These are phyloP conservation scores for Lepidocyrtoides sp. DNA, from an alignment of 2,888 invertebrate genomes.

Conservation along the genomic window DNA sequence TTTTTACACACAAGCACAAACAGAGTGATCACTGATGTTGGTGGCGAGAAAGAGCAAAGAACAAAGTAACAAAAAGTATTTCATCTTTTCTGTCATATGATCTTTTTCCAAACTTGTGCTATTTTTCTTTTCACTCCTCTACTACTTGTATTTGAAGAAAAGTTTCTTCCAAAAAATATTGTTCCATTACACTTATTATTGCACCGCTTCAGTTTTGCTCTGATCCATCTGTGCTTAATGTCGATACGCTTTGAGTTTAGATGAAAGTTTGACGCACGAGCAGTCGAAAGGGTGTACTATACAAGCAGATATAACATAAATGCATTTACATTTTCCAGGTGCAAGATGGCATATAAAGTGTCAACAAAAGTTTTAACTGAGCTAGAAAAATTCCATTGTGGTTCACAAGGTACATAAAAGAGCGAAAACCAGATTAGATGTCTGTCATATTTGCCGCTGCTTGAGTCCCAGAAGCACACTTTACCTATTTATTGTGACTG, in stretches of 20 bases:
- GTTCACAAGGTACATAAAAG: background rate
- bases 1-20: background rate
- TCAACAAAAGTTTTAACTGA: background rate
- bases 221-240: background rate
- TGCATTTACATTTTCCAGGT: no score
- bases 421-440: background rate
- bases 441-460: background rate
- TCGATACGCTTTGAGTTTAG: background rate
- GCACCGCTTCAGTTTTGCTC: constrained; percentile 9
- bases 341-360: no score
- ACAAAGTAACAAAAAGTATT: no score
- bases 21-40: background rate
- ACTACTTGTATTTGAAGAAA: constrained; percentile 6
- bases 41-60: background rate
- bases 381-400: background rate
- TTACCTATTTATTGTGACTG: no score
- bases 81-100: constrained; percentile 25
- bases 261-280: background rate
- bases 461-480: background rate
- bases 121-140: constrained; percentile 3
- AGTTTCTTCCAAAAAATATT: background rate
- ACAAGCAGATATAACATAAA: background rate
- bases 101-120: background rate
- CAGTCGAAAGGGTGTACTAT: background rate
- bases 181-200: constrained; percentile 14